Evolutionary conservation across 2,888 invertebrate genomes (phyloP).

Genomic region (Podabrus alpinus): DNA sequence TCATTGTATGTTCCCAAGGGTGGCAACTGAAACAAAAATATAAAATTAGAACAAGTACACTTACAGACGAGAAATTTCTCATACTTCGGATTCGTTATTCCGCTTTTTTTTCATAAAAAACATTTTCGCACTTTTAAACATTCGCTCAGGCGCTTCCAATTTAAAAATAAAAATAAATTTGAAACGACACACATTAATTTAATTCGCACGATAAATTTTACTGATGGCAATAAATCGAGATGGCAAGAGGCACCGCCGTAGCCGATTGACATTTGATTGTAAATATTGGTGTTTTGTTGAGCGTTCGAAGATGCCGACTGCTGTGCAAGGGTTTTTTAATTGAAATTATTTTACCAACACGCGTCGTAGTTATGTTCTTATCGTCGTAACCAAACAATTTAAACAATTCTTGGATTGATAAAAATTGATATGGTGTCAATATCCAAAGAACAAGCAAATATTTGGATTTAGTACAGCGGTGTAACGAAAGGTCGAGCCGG

Average conservation of each 20-base stretch:
- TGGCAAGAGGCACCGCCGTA: not conserved
- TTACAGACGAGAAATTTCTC: too few relatives aligned
- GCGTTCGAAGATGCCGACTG: not conserved
- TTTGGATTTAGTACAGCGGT: not conserved
- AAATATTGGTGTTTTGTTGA: not conserved
- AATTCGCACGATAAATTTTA: not conserved
- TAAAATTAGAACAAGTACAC: constrained; percentile 9
- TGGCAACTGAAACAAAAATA: constrained; percentile 50
- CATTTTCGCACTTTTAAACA: not conserved
- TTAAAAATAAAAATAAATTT: not conserved
- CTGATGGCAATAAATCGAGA: not conserved
- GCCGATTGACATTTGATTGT: not conserved
- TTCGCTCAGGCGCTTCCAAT: not conserved
- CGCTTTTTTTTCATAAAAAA: not conserved
- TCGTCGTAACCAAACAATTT: not conserved
- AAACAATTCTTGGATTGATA: not conserved
- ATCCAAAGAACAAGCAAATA: not conserved
- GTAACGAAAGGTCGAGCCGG: not conserved
- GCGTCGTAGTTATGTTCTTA: not conserved
- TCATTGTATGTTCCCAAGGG: constrained; percentile 52
- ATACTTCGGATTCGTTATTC: not conserved
- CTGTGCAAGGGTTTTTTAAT: not conserved
- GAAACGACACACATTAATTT: not conserved
- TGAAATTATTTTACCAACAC: not conserved
- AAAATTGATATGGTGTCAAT: not conserved